Percentiles rank a stretch among this genome's conserved stretches.
Conservation (phyloP, 1,140 invertebrate species). For the Caerostris extrusa region DNA sequence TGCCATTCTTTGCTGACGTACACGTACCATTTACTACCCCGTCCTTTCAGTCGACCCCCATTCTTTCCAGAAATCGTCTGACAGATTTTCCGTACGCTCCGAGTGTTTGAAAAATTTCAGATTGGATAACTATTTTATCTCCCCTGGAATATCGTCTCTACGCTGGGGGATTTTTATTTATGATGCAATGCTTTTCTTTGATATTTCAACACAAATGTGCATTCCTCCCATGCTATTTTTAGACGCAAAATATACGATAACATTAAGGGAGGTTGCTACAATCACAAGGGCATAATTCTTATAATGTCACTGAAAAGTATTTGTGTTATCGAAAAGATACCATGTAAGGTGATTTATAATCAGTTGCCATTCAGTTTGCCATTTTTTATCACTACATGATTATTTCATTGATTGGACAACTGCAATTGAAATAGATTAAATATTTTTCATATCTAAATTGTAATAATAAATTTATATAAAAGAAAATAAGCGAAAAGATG, state of each 20-base stretch:
- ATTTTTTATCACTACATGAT: too few relatives aligned
- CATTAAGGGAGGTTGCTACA: not conserved
- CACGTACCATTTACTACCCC: constrained; percentile 57
- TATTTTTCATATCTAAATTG: too few relatives aligned
- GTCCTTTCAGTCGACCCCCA: not conserved
- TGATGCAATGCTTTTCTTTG: not conserved
- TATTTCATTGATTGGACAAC: too few relatives aligned
- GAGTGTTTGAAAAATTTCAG: constrained; percentile 59
- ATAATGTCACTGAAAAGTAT: too few relatives aligned
- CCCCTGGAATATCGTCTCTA: constrained; percentile 19
- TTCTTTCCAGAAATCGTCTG: constrained; percentile 58
- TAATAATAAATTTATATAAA: too few relatives aligned
- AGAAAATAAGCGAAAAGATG: too few relatives aligned
- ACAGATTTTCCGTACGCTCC: constrained; percentile 46
- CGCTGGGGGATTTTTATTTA: constrained; percentile 41
- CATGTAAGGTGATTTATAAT: too few relatives aligned
- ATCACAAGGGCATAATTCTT: too few relatives aligned
- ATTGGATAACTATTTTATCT: constrained; percentile 59
- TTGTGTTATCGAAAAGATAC: too few relatives aligned
- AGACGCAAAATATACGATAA: not conserved
- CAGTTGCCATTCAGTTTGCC: too few relatives aligned
- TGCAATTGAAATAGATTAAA: too few relatives aligned
- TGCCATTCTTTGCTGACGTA: constrained; percentile 35
- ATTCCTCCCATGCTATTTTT: not conserved
- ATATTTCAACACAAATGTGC: not conserved